Base-by-base conservation (phyloP, 1,140 invertebrate species). In the Spodoptera frugiperda region DNA sequence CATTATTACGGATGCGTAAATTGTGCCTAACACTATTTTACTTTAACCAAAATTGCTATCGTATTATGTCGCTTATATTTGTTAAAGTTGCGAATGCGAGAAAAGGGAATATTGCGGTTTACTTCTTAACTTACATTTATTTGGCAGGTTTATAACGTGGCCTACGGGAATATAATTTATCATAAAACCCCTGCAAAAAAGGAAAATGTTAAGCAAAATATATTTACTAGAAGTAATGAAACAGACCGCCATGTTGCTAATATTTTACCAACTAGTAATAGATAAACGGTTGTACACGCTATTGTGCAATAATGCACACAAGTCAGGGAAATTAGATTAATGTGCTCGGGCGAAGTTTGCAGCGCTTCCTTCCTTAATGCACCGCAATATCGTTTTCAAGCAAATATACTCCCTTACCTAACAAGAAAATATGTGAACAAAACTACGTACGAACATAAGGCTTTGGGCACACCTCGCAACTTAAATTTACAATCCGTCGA, bases 401-500 rank as follows among this genome's bases (percentile, higher is more conserved):
- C 19, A 67, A 49, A 67, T 44, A 63, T 67, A 67, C 63, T 67
- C 39, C 44, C 44, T 67, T 46, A 67, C 19, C 39, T 67, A 67
- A 14, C 11, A 67, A 21, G 63, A 25, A 67, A 48, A 21, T 67
- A 67, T 67, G 61, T 65, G 63, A 67, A 65, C 19, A 48, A 48
- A 65, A 65, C 39, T 48, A 65, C 4, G 44, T 48, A 48, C 19
- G 17, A 48, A 67, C 19, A 25, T 65, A 65, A 65, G 61, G 46
- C 63, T 4, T 19, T 12, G 14, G 17, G 25, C n/a, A 74, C 25
- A 75, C 59, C 44, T 59, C 44, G 33, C 25, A 14, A 59, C 53
- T 63, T 44, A 59, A 73, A 73, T 74, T 74, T 63, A 21, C 25
- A 54, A 21, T 30, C 15, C 12, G 72, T 67, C 71, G 53, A 82